Base-by-base conservation (phyloP, 2,113 vertebrate genomes). In the Clarias macrocephalus region DNA sequence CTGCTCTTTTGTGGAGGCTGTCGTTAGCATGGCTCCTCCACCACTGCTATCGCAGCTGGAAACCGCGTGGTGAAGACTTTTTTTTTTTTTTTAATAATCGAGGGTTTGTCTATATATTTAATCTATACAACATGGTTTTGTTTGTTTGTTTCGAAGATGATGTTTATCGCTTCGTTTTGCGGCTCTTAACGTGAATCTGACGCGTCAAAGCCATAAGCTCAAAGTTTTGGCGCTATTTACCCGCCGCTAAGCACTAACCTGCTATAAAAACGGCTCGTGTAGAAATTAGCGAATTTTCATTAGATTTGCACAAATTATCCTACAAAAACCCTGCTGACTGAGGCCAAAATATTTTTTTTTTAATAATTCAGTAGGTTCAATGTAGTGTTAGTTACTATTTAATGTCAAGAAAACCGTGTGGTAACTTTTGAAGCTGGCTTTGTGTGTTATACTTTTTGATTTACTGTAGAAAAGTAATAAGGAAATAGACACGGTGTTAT, bases 151-250 rank as follows among this genome's bases (percentile, higher is more conserved):
- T 18, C 0, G 15, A 30, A 52, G 10, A 3, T 1, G 8, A n/a
- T 80, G 21, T 59, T 37, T 23, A 4, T 30, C 6, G 21, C 11
- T 7, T 48, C 3, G 75, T 28, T 56, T 79, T 73, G 18, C 54
- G 11, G 77, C 28, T 57, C 4, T 59, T 12, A 8, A 30, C 1
- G 3, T 7, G 12, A 76, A 11, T 48, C 42, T 33, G 5, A 23
- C 57, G 5, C n/a, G 12, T 37, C 33, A 37, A 37, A 37, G 33
- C 33, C 23, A 7, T 1, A 4, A 18, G 10, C 10, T 37, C 16
- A 37, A 77, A 81, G 57, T 42, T 62, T 81, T 62, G 57, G 79
- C 79, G 57, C 57, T 62, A 42, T 62, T 81, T 62, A 7, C 19
- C 59, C 54, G 2, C 18, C 16, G 73, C 73, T 76, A 8, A 54